Evolutionary conservation across 2,113 vertebrate genomes (phyloP).

Genomic region (Scortum barcoo): DNA sequence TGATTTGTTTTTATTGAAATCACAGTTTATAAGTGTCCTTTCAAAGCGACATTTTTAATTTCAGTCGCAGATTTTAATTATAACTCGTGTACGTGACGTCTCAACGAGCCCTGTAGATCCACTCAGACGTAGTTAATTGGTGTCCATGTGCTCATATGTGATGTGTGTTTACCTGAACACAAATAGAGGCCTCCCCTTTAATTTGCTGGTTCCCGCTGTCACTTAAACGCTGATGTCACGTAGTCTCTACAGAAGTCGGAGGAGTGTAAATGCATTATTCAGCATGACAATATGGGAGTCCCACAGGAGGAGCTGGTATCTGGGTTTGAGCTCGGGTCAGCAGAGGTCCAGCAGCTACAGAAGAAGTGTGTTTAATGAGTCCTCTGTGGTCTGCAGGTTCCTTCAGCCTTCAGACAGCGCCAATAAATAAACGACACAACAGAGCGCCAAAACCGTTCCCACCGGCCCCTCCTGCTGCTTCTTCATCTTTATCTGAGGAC

Average conservation of each 20-base stretch:
- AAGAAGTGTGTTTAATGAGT: slow-evolving; percentile 37
- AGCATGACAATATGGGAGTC: neutral
- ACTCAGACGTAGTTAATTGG: neutral
- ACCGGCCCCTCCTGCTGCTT: neutral
- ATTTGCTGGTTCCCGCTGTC: too few relatives aligned
- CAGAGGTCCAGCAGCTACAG: neutral
- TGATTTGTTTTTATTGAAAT: neutral
- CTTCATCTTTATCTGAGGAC: neutral
- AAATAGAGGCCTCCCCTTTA: neutral
- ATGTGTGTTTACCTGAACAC: too few relatives aligned
- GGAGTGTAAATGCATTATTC: slow-evolving; percentile 9
- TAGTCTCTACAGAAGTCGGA: neutral
- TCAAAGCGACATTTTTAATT: neutral
- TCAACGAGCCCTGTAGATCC: neutral
- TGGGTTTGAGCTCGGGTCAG: slow-evolving; percentile 28
- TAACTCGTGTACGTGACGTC: neutral
- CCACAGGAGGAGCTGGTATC: neutral
- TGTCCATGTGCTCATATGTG: too few relatives aligned
- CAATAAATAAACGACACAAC: neutral
- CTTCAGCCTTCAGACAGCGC: neutral
- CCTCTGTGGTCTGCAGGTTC: slow-evolving; percentile 20
- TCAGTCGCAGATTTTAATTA: neutral
- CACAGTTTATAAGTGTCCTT: neutral
- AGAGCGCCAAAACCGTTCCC: neutral
- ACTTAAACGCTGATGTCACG: neutral